phyloP scores from a whole-genome alignment of 2,888 invertebrate genomes.

The Didymodactylos carnosus region DNA sequence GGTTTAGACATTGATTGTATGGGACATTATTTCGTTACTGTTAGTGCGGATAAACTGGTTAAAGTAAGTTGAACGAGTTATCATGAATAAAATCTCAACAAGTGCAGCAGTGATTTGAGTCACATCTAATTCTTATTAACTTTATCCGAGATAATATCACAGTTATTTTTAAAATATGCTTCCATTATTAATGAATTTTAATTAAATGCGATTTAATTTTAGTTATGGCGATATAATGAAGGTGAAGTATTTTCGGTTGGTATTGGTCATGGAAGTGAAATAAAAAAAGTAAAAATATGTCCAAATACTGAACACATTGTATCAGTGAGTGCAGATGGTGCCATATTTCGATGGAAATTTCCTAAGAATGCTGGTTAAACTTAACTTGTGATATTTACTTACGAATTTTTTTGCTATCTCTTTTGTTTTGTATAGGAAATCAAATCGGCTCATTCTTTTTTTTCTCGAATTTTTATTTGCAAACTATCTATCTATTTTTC shows the following conservation, averaged over 20 bases:
- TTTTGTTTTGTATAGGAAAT: too few relatives aligned
- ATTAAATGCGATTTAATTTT: background rate
- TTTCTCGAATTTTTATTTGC: too few relatives aligned
- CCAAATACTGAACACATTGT: slow-evolving; percentile 54
- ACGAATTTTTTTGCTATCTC: too few relatives aligned
- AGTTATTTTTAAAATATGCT: background rate
- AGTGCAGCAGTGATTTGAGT: too few relatives aligned
- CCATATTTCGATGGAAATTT: slow-evolving; percentile 55
- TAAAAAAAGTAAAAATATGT: slow-evolving; percentile 55
- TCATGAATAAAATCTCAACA: background rate
- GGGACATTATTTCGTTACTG: slow-evolving; percentile 58
- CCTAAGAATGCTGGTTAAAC: too few relatives aligned
- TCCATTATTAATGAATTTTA: too few relatives aligned
- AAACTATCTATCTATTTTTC: too few relatives aligned
- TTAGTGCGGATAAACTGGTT: slow-evolving; percentile 54
- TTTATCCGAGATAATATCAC: too few relatives aligned
- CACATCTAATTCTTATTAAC: too few relatives aligned
- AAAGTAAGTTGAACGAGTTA: background rate
- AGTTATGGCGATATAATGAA: slow-evolving; percentile 60
- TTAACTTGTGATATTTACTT: too few relatives aligned
- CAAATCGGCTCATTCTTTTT: too few relatives aligned
- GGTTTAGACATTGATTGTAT: slow-evolving; percentile 52
- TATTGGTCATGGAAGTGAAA: slow-evolving; percentile 61
- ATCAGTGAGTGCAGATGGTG: slow-evolving; percentile 59
- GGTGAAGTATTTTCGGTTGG: slow-evolving; percentile 56